Evolutionary conservation across 2,888 invertebrate genomes (phyloP).

Genomic region (Vandiemenella viatica): DNA sequence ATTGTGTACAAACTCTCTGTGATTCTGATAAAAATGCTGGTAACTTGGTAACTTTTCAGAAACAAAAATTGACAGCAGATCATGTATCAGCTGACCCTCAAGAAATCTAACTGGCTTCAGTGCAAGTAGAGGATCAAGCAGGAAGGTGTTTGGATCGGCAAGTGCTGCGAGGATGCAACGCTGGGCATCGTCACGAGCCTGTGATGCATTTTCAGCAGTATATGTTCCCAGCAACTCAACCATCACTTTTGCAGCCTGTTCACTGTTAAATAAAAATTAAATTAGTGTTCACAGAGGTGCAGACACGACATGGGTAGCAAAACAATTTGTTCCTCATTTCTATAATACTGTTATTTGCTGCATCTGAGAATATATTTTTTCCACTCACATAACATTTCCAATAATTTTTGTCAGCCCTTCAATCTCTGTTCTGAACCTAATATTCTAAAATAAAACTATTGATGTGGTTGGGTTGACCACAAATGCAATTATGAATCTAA

Average conservation of each 20-base stretch:
- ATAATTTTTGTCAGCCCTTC: too few species aligned
- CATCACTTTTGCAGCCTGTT: conserved; percentile 91
- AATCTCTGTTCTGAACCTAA: too few species aligned
- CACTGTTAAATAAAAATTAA: conserved; percentile 37
- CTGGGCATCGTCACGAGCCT: conserved; percentile 92
- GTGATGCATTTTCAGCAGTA: conserved; percentile 91
- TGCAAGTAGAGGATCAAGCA: conserved; percentile 83
- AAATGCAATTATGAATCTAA: too few species aligned
- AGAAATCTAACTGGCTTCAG: conserved; percentile 89
- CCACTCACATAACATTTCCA: too few species aligned
- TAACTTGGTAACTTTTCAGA: conserved; percentile 88
- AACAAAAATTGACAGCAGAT: conserved; percentile 86
- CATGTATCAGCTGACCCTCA: conserved; percentile 89
- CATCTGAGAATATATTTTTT: too few species aligned
- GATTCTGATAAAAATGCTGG: conserved; percentile 77
- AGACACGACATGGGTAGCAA: too few species aligned
- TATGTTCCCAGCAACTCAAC: conserved; percentile 91
- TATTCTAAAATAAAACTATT: too few species aligned
- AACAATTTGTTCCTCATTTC: too few species aligned
- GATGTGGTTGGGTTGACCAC: too few species aligned
- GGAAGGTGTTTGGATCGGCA: conserved; percentile 87
- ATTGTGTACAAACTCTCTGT: conserved; percentile 71
- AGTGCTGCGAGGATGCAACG: conserved; percentile 90
- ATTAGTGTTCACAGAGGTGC: too few species aligned
- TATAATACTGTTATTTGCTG: too few species aligned